Evolutionary conservation across 2,113 vertebrate genomes (phyloP).

Genomic region (Cygnus atratus): DNA sequence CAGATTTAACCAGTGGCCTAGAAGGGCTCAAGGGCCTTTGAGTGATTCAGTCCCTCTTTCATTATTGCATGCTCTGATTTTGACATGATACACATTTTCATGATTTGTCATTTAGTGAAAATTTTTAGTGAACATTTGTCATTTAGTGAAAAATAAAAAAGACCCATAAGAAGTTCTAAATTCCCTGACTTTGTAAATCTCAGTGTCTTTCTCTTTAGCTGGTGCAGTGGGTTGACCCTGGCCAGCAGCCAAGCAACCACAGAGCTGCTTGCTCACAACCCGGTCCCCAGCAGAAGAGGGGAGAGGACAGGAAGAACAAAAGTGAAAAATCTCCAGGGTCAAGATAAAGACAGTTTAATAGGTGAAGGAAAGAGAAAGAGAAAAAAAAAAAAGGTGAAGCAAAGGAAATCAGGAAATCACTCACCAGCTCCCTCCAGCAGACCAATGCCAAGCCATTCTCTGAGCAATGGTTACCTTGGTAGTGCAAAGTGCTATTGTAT

Average conservation of each 20-base stretch:
- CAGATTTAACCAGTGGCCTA: neutral
- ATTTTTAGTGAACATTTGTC: neutral
- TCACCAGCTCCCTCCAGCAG: neutral
- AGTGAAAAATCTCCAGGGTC: accelerated
- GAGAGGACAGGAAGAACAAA: neutral
- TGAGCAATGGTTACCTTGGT: neutral
- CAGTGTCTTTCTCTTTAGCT: neutral
- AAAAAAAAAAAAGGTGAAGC: neutral
- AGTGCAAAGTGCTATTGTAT: neutral
- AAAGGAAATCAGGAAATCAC: neutral
- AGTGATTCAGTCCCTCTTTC: neutral
- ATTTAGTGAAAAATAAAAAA: neutral
- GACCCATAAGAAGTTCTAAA: neutral
- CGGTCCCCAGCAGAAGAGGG: neutral
- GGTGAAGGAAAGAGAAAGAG: neutral
- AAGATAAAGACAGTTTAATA: neutral
- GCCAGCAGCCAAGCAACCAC: neutral
- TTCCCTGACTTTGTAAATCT: neutral
- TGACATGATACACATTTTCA: neutral
- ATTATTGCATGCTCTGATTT: neutral
- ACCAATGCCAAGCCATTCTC: neutral
- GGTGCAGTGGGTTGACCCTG: neutral
- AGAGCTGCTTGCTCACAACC: neutral
- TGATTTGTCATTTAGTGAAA: neutral
- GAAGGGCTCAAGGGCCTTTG: neutral